Evolutionary conservation across 2,888 invertebrate genomes (phyloP), one percentile per base, ranked within the genome.

Genomic region (Xestia xanthographa): DNA sequence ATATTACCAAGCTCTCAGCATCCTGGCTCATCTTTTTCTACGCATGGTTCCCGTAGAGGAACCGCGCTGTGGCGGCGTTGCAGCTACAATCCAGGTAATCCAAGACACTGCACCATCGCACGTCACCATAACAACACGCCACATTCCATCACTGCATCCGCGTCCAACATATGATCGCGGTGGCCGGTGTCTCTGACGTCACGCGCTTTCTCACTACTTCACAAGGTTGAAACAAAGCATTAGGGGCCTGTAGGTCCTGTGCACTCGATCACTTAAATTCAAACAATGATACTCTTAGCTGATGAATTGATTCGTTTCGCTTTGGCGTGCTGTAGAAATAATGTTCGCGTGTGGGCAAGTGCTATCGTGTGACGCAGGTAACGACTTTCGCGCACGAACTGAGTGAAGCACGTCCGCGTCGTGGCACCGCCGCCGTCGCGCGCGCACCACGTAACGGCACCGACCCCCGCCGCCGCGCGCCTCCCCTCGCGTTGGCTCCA

Each of bases 1-100:
- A 96, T 95, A 96, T 96, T 96, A 97, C 97, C 97, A 97, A 97
- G 97, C 97, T 97, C 97, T 97, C 97, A 92, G 97, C 97, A 97
- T 97, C 97, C 94, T 97, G 95, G 97, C 97, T 97, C 97, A 97
- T 97, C 97, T 97, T 97, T 97, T 97, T 96, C 97, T 97, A 96
- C 97, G 95, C 97, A 97, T 97, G 97, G 96, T 97, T 95, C 94
- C 91, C 93, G 93, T 90, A 86, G 91, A 92, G 90, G 92, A 94
- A 91, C 94, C 93, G 95, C 95, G 94, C 94, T 93, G 90, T 87
- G 93, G 91, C 92, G 94, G 94, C 92, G 92, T 92, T 91, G 90
- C 90, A 80, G 91, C 91, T 92, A 91, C 85, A 91, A 90, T 88
- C 90, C 92, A 95, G 95, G 94, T 94, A 94, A 93, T 90, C 91